Base-by-base conservation (phyloP, 2,113 vertebrate genomes). In the Parus major region DNA sequence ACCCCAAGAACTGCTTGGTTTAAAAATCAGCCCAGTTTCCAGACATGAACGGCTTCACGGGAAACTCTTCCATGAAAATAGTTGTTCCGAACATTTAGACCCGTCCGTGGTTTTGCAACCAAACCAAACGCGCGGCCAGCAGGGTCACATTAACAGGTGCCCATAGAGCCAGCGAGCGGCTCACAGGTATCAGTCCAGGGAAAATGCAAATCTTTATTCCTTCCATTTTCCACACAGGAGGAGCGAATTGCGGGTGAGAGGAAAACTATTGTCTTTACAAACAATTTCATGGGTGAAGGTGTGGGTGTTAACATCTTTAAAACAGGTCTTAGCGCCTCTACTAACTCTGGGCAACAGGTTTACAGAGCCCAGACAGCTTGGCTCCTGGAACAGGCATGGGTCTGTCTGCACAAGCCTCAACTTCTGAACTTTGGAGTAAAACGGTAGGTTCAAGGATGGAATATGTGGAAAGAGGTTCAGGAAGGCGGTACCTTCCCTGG, bases 191-290 rank as follows among this genome's bases (percentile, higher is more conserved):
- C 61, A 5, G 82, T 83, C 69, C 11, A 55, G 77, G 89, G 47
- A 93, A 82, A 95, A 94, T 49, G 57, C 44, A 90, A 78, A 85
- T 86, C 52, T 92, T 65, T 75, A 56, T 55, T 65, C 92, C 82
- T 66, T 44, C 80, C 50, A 3, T 59, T 93, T 86, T 78, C 59
- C 41, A 84, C 60, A 23, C 76, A 86, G 83, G 63, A 64, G 76
- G 7, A 72, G 71, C n/a, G 76, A 89, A 35, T 68, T 39, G 46
- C 61, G 70, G 29, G 11, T 49, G 42, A 69, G 42, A 41, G 28
- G 42, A 57, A 49, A 39, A 28, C 19, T 22, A 19, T 14, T 53
- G 24, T 29, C 28, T 27, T 49, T 22, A 28, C 13, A 25, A 66
- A 56, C 22, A 18, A 18, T 41, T 69, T 7, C 28, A 57, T 39